These are phyloP conservation scores for Columba livia DNA, from an alignment of 2,113 vertebrate species.

Conservation along the genomic window DNA sequence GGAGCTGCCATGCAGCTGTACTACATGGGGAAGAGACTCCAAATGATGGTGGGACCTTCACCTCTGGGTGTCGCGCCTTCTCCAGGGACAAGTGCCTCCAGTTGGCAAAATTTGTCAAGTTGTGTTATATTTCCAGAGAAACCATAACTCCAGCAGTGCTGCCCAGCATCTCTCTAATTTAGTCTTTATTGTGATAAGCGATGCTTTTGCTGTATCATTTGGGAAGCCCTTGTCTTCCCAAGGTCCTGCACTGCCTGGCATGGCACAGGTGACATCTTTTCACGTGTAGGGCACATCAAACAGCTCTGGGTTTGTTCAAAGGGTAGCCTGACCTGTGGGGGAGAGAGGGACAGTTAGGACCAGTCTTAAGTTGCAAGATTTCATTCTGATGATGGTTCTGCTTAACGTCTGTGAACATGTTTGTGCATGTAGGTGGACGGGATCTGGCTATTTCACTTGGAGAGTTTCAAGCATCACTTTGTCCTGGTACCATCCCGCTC, in stretches of 20 bases:
- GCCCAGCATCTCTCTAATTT: not conserved
- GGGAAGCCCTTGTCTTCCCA: not conserved
- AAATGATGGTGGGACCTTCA: not conserved
- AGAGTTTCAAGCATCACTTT: too few relatives aligned
- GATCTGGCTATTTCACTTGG: too few relatives aligned
- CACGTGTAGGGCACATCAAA: not conserved
- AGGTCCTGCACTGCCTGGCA: accelerated
- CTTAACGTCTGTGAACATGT: not conserved
- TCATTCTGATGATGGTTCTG: not conserved
- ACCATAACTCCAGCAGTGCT: accelerated
- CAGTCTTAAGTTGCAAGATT: not conserved
- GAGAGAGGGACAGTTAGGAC: not conserved
- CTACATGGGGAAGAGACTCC: not conserved
- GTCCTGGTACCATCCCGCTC: not conserved
- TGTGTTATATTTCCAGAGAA: not conserved
- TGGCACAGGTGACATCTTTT: accelerated
- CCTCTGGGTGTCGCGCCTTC: accelerated
- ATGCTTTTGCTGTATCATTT: not conserved
- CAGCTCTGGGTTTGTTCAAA: not conserved
- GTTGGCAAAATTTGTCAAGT: accelerated
- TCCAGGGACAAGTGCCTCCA: not conserved
- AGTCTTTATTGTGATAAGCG: not conserved
- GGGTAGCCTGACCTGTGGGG: not conserved
- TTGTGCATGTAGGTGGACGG: not conserved
- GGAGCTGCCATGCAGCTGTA: not conserved